Evolutionary conservation across 2,797 vertebrate species (phyloP), one percentile per base, ranked within the genome.

Genomic region (Urosaurus nigricauda): DNA sequence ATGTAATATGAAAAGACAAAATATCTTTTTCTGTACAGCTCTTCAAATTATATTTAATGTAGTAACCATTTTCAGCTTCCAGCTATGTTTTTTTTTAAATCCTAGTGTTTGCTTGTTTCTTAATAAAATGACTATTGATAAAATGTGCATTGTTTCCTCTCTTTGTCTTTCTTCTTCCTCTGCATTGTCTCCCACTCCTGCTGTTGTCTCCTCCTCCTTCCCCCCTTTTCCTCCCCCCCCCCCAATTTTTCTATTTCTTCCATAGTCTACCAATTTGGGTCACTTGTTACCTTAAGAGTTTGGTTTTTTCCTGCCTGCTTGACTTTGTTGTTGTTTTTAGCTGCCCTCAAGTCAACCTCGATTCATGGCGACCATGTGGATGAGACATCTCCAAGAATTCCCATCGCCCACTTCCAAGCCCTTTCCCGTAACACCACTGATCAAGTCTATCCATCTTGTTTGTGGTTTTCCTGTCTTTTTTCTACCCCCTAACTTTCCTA

Each of bases 11-110:
- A 70, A 91, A 87, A 91, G 87, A 80, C 11, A 90, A 75, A 92
- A 71, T 89, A 32, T 85, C 63, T 90, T 86, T 2, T 90, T 24
- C 53, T 94, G 24, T 90, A 87, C 58, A 32, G 32, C n/a, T 78
- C 93, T 90, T 91, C 82, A 47, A 88, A 73, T 70, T 86, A 88
- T 88, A 65, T 91, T 89, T 91, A 93, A 89, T 86, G 29, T 13
- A 79, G 4, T 74, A 4, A 92, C n/a, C 79, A 87, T 80, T 79
- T 63, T 84, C 53, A 51, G n/a, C 4, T 13, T 78, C 6, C 40
- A 58, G 13, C 29, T 89, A 21, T 2, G 0, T 2, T 78, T 68
- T 95, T 90, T 92, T 51, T 51, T 51, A 68, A 65, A 93, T 86
- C 79, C 86, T 65, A 82, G 1, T 17, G 17, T n/a, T 91, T 91